Conservation (phyloP, 2,888 invertebrate species). For the Oscheius sp. region DNA sequence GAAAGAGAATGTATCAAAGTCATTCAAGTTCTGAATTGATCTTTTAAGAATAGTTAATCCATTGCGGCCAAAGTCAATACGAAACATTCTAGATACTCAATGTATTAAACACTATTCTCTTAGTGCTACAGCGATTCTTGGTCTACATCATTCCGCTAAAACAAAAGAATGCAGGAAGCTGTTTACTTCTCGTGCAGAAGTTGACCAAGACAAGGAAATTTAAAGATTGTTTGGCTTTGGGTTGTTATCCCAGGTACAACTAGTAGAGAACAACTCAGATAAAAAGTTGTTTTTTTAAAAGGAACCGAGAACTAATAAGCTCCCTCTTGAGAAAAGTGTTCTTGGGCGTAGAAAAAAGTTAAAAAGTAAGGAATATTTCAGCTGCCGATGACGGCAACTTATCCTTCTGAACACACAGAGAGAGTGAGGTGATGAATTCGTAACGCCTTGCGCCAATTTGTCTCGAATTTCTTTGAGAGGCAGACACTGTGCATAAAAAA, state of each 20-base stretch:
- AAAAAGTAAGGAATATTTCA: neutral
- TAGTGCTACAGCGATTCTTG: no score
- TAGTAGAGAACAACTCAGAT: no score
- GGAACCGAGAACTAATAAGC: no score
- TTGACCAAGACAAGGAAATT: neutral
- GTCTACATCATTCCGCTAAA: neutral
- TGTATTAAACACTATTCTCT: neutral
- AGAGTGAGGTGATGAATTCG: constrained; percentile 17
- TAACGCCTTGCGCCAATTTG: constrained; percentile 12
- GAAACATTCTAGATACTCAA: neutral
- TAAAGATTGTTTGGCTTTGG: neutral
- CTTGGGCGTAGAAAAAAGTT: neutral
- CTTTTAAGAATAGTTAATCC: constrained; percentile 17
- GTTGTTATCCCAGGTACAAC: no score
- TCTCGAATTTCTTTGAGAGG: constrained; percentile 19
- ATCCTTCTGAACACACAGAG: constrained; percentile 8
- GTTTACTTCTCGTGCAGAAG: neutral
- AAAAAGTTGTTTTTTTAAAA: no score
- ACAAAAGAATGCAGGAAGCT: neutral
- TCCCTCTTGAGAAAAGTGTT: no score
- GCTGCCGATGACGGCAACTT: constrained; percentile 9
- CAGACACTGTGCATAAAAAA: constrained; percentile 5
- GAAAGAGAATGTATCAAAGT: no score
- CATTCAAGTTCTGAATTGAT: neutral
- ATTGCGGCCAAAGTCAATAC: constrained; percentile 17